phyloP scores from a whole-genome alignment of 2,888 invertebrate genomes.

The Aelia acuminata region DNA sequence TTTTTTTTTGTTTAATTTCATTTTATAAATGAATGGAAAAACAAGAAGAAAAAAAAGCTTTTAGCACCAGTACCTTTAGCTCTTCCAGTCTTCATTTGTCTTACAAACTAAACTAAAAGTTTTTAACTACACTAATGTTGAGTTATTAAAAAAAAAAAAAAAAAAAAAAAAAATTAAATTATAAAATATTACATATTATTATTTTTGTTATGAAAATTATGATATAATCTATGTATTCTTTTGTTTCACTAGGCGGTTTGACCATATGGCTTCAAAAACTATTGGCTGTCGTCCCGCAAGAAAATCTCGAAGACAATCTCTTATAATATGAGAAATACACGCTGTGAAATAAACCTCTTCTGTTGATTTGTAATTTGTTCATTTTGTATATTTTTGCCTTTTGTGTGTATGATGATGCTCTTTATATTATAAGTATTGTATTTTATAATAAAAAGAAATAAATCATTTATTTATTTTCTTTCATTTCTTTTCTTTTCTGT shows the following conservation, averaged over 20 bases:
- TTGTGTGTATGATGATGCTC: no score
- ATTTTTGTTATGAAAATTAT: background rate
- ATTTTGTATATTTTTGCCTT: slow-evolving; percentile 39
- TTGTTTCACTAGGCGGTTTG: slow-evolving; percentile 62
- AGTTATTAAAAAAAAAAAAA: background rate
- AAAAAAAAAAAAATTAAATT: background rate
- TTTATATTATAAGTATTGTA: slow-evolving; percentile 9
- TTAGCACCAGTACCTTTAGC: background rate
- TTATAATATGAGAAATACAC: background rate
- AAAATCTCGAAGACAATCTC: slow-evolving; percentile 7
- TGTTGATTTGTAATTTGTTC: slow-evolving; percentile 41
- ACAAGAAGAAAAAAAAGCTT: background rate
- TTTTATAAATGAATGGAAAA: no score
- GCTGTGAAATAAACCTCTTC: slow-evolving; percentile 35
- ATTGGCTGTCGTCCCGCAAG: slow-evolving; percentile 62
- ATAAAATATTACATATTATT: background rate
- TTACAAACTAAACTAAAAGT: background rate
- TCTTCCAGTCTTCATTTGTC: background rate
- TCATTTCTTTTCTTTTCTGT: no score
- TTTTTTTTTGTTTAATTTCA: background rate
- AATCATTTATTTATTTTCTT: slow-evolving; percentile 40
- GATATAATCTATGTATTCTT: slow-evolving; percentile 1
- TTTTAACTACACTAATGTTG: background rate
- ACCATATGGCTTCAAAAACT: slow-evolving; percentile 64
- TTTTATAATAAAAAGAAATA: slow-evolving; percentile 51